Evolutionary conservation across 2,113 vertebrate genomes (phyloP).

Genomic region (Brienomyrus longianalis): DNA sequence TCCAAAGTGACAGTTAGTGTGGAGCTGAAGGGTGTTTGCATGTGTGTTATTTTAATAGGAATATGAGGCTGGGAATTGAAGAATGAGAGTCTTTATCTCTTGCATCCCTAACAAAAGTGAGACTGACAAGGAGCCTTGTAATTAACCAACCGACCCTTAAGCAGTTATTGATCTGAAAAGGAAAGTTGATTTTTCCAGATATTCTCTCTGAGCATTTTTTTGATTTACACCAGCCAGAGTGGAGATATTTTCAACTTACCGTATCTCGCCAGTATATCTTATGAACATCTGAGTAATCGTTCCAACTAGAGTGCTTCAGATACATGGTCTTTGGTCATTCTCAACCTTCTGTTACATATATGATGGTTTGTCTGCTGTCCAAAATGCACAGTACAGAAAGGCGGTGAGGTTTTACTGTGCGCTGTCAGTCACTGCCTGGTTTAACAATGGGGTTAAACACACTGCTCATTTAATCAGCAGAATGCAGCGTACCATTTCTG

Average conservation of each 20-base stretch:
- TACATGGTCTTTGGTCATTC: background rate
- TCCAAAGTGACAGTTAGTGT: background rate
- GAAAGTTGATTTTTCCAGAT: background rate
- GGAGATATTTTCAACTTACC: background rate
- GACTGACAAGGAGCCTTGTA: background rate
- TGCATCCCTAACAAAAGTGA: background rate
- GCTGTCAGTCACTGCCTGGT: background rate
- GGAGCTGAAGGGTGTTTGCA: background rate
- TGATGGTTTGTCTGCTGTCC: background rate
- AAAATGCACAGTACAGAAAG: background rate
- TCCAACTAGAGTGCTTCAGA: background rate
- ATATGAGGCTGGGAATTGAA: background rate
- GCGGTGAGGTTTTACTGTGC: background rate
- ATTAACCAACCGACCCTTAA: background rate
- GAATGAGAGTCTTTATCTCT: background rate
- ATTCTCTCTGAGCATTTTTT: background rate
- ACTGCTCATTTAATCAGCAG: background rate
- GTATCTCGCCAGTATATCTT: background rate
- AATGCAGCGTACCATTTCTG: background rate
- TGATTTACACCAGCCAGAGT: background rate
- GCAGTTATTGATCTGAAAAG: background rate
- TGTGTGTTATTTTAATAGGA: background rate
- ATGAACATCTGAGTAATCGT: background rate
- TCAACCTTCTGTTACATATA: background rate
- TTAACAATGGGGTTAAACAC: background rate